These are phyloP conservation scores for Ethmia dodecea DNA, from an alignment of 2,888 invertebrate genomes.

Conservation along the genomic window DNA sequence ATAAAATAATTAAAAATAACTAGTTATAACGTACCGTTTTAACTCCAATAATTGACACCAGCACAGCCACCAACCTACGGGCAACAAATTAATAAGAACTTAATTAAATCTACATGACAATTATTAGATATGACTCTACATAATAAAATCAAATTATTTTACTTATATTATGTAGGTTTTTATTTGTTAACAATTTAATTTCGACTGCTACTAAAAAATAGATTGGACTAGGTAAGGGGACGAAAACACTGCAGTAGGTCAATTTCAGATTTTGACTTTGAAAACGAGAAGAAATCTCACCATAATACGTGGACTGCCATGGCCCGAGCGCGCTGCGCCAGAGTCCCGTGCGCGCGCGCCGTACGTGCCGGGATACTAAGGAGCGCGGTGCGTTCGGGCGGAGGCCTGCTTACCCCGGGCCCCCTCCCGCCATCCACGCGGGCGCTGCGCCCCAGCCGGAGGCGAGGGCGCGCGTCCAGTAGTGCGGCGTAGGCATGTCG, in stretches of 20 bases:
- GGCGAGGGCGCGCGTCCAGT: conserved; percentile 59
- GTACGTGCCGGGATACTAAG: conserved; percentile 73
- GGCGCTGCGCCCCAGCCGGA: conserved; percentile 29
- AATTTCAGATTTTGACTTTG: too few relatives aligned
- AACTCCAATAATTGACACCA: conserved; percentile 53
- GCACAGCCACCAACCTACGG: conserved; percentile 61
- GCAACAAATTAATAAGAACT: conserved; percentile 25
- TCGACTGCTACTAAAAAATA: too few relatives aligned
- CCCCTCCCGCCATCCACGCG: conserved; percentile 33
- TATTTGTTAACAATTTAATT: too few relatives aligned
- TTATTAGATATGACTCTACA: too few relatives aligned
- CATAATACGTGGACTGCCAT: conserved; percentile 72
- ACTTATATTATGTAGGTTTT: too few relatives aligned
- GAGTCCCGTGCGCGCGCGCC: conserved; percentile 74
- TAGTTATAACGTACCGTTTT: conserved; percentile 50
- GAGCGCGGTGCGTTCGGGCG: conserved; percentile 58
- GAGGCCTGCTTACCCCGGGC: conserved; percentile 48
- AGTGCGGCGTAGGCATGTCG: conserved; percentile 74
- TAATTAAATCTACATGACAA: too few relatives aligned
- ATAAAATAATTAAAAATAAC: conserved; percentile 14
- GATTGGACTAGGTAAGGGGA: too few relatives aligned
- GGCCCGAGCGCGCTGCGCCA: conserved; percentile 71
- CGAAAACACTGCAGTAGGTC: too few relatives aligned
- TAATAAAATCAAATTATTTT: too few relatives aligned
- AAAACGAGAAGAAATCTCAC: too few relatives aligned